phyloP scores from a whole-genome alignment of 2,113 vertebrate species.

The Ophiodon elongatus region DNA sequence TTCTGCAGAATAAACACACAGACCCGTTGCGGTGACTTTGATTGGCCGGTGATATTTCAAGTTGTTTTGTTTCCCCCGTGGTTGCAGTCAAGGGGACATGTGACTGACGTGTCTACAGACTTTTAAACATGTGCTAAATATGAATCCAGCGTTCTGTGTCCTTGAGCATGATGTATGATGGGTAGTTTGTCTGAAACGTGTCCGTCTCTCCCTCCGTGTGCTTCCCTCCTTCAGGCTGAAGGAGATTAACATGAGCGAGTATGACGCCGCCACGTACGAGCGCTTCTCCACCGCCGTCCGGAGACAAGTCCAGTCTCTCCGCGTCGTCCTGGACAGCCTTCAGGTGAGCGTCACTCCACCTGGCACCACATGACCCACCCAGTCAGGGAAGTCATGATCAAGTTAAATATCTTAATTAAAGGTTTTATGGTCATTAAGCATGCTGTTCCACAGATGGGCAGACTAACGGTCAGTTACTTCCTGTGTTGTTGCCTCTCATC shows the following conservation, averaged over 20 bases:
- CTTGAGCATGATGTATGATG: neutral
- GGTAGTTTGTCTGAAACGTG: neutral
- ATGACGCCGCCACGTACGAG: constrained; percentile 91
- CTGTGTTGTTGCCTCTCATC: neutral
- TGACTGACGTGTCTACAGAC: neutral
- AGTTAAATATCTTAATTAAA: neutral
- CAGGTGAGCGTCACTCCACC: constrained; percentile 85
- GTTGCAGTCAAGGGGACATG: neutral
- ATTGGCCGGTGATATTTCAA: too few species aligned
- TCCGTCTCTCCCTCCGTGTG: neutral
- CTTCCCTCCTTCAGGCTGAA: constrained; percentile 84
- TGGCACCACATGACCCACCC: too few species aligned
- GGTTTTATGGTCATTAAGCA: neutral
- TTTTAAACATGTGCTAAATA: neutral
- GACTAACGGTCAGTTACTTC: neutral
- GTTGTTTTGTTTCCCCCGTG: too few species aligned
- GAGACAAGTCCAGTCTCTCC: constrained; percentile 93
- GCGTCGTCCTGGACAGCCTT: constrained; percentile 93
- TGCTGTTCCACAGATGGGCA: neutral
- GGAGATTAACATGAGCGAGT: constrained; percentile 97
- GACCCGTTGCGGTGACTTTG: too few species aligned
- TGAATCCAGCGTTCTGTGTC: neutral
- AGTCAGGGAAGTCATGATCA: too few species aligned
- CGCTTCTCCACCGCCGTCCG: constrained; percentile 91
- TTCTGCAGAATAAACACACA: neutral